These are phyloP conservation scores for Drosophila atroscutellata DNA, from an alignment of 2,888 invertebrate species.

Conservation along the genomic window DNA sequence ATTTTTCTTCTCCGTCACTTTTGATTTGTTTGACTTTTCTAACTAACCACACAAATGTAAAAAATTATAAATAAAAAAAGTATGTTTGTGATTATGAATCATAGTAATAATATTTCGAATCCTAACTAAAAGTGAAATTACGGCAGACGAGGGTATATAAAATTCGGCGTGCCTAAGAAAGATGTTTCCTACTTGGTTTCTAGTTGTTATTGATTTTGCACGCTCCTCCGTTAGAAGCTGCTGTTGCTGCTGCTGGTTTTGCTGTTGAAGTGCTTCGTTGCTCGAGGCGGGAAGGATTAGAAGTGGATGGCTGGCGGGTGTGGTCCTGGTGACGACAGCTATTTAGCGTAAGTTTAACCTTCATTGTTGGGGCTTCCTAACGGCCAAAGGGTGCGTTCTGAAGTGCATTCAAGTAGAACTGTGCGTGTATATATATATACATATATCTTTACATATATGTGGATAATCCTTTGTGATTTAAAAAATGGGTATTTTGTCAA, in stretches of 20 bases:
- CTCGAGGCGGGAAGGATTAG: constrained; percentile 54
- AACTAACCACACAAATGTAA: neutral
- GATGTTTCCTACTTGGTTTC: neutral
- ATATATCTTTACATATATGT: constrained; percentile 9
- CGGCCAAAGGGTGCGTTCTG: constrained; percentile 42
- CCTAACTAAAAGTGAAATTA: neutral
- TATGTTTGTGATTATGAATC: neutral
- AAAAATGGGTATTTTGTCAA: constrained; percentile 54
- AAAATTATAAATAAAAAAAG: neutral
- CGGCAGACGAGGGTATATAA: neutral
- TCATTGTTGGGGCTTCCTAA: constrained; percentile 74
- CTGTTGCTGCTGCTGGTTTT: constrained; percentile 1
- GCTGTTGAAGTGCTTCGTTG: constrained; percentile 68
- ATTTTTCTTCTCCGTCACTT: too few species aligned
- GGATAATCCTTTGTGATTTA: constrained; percentile 61
- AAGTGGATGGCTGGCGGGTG: constrained; percentile 31
- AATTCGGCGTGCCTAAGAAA: neutral
- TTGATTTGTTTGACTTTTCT: neutral
- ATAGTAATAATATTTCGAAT: neutral
- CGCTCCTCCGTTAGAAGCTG: constrained; percentile 36
- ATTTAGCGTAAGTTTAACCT: constrained; percentile 76
- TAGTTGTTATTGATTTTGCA: constrained; percentile 52
- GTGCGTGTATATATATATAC: constrained; percentile 17
- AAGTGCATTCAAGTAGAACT: constrained; percentile 55
- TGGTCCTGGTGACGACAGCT: constrained; percentile 53